Evolutionary conservation across 1,140 invertebrate species (phyloP), one percentile per base, ranked within the genome.

Genomic region (Drosophila ficusphila): DNA sequence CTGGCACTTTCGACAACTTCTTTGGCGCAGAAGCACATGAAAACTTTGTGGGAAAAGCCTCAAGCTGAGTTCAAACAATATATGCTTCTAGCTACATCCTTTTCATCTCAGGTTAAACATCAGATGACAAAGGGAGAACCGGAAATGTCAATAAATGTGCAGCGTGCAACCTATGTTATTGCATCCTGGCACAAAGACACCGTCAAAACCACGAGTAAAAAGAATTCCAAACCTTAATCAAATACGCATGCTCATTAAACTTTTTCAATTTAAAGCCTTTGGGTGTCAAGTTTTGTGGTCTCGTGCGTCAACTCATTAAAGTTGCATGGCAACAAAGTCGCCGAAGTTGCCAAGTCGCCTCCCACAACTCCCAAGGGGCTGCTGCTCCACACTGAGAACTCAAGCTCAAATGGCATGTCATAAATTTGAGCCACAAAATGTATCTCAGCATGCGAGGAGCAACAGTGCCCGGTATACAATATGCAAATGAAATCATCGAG

Each of bases 231-330:
- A 31, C 38, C 62, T 78, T 74, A 78, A 78, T 83, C 79, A 82
- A 82, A 83, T 74, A 82, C 81, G 76, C 72, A 86, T 72, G 67
- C 72, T 76, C 82, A 86, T 86, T 85, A 86, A 85, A 85, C 81
- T 85, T 85, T 85, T 85, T 85, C 81, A 85, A 85, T 85, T 85
- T 81, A 56, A 86, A 53, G 72, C 79, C 67, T 68, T 86, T 73
- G 71, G 64, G 72, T 81, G 76, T 56, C 79, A 76, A 79, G 81
- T 79, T 81, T 34, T 86, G 81, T 31, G 76, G 81, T 76, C 72
- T 72, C 72, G 57, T 64, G 76, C 77, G 76, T 60, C 76, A 74
- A 76, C 82, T 85, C 72, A 85, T 85, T 85, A 85, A 85, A 86
- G 82, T 85, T 85, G 82, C 81, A 85, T 81, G 72, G 51, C 81